Evolutionary conservation across 2,797 vertebrate genomes (phyloP).

Genomic region (Gambusia yucatana): DNA sequence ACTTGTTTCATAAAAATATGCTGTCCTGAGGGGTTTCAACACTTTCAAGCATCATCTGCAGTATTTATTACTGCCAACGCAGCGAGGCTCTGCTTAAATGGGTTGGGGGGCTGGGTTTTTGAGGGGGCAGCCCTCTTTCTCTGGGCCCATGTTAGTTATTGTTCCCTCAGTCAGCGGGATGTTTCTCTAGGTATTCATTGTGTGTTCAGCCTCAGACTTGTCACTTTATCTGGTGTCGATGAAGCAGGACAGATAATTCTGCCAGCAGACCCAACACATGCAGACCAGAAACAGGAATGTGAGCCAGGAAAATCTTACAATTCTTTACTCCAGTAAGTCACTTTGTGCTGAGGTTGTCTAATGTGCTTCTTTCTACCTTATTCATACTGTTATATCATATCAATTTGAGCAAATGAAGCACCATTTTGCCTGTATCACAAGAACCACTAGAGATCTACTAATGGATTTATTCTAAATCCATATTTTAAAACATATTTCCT

Average conservation of each 20-base stretch:
- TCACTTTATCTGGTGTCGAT: slow-evolving; percentile 65
- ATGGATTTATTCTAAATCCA: slow-evolving; percentile 31
- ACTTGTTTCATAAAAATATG: slow-evolving; percentile 37
- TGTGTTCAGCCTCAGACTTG: slow-evolving; percentile 66
- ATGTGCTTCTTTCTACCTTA: slow-evolving; percentile 48
- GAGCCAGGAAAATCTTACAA: slow-evolving; percentile 36
- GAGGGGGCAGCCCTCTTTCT: slow-evolving; percentile 54
- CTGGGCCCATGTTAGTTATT: slow-evolving; percentile 62
- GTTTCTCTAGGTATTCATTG: slow-evolving; percentile 36
- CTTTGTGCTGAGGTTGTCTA: slow-evolving; percentile 36
- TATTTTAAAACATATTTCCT: slow-evolving; percentile 14
- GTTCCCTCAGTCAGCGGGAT: slow-evolving; percentile 54
- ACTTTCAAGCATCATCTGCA: slow-evolving; percentile 60
- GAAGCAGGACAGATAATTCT: slow-evolving; percentile 64
- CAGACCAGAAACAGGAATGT: slow-evolving; percentile 50
- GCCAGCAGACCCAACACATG: slow-evolving; percentile 64
- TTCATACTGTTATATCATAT: slow-evolving; percentile 64
- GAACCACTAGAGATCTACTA: slow-evolving; percentile 27
- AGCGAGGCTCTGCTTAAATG: slow-evolving; percentile 54
- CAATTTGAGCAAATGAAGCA: slow-evolving; percentile 39
- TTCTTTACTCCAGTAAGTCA: slow-evolving; percentile 54
- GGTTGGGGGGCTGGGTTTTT: slow-evolving; percentile 44
- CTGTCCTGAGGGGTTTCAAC: slow-evolving; percentile 58
- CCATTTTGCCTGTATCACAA: slow-evolving; percentile 32
- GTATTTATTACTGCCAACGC: slow-evolving; percentile 66